A percentile compares a stretch with the other conserved stretches of the same genome.
Conservation (phyloP, 2,113 vertebrate genomes). For the Engystomops pustulosus region DNA sequence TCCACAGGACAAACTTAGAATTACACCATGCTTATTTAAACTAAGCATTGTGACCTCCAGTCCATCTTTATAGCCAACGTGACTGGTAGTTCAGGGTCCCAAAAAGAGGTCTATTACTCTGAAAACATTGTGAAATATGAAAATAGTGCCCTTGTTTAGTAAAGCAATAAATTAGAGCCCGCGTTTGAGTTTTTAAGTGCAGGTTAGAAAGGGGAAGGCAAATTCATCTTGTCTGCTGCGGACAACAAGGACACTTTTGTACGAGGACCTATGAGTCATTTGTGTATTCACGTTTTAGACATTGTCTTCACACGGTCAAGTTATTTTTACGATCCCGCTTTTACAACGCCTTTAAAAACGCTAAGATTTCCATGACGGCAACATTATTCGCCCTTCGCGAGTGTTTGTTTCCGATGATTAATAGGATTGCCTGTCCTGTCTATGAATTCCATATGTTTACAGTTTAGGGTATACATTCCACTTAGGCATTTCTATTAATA, state of each 20-base stretch:
- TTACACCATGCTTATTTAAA: background rate
- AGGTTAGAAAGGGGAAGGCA: background rate
- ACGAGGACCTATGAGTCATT: background rate
- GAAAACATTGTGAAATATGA: background rate
- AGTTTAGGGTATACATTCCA: background rate
- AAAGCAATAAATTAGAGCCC: too few relatives aligned
- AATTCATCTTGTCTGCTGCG: background rate
- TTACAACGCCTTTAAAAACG: background rate
- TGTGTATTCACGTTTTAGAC: background rate
- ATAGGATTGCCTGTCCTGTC: conserved; percentile 5
- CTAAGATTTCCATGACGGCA: background rate
- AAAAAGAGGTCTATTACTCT: too few relatives aligned
- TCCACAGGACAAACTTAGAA: background rate
- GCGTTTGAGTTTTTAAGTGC: too few relatives aligned
- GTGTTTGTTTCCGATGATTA: conserved; percentile 10
- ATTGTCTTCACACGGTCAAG: background rate
- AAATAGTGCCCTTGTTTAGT: background rate
- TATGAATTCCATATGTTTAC: conserved; percentile 4
- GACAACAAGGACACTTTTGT: background rate
- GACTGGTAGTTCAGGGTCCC: too few relatives aligned
- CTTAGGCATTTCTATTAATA: conserved; percentile 47
- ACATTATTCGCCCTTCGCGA: background rate
- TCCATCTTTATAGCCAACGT: too few relatives aligned
- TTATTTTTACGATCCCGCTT: background rate
- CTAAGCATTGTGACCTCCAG: too few relatives aligned